These are phyloP conservation scores for Propithecus perrieri DNA, from an alignment of 2,797 vertebrate species.

Conservation along the genomic window DNA sequence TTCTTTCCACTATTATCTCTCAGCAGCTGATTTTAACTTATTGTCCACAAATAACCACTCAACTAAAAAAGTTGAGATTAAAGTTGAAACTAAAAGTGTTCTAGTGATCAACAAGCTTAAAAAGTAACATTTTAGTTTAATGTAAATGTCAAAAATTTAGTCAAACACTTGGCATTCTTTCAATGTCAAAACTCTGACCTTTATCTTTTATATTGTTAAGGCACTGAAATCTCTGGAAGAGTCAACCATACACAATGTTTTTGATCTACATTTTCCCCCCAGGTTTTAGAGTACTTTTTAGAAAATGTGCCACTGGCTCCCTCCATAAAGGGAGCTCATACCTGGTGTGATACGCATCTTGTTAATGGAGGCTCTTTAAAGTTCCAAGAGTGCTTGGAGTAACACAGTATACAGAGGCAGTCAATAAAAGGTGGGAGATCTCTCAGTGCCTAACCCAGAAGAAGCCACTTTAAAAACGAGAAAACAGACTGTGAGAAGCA, in stretches of 20 bases:
- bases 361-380: background rate
- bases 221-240: background rate
- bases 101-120: background rate
- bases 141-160: background rate
- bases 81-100: background rate
- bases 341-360: background rate
- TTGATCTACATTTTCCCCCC: too few relatives aligned
- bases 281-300: background rate
- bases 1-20: background rate
- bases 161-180: background rate
- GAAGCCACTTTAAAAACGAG: background rate
- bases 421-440: background rate
- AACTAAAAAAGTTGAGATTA: background rate
- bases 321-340: background rate
- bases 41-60: background rate
- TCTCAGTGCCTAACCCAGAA: background rate
- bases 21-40: background rate
- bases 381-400: background rate
- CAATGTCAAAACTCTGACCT: background rate
- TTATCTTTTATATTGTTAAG: background rate
- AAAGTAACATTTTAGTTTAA: background rate
- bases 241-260: background rate
- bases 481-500: background rate
- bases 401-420: background rate
- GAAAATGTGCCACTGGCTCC: background rate